A percentile compares a stretch with the other conserved stretches of the same genome.
Conservation (phyloP, 2,888 invertebrate species). For the Archips xylosteana region DNA sequence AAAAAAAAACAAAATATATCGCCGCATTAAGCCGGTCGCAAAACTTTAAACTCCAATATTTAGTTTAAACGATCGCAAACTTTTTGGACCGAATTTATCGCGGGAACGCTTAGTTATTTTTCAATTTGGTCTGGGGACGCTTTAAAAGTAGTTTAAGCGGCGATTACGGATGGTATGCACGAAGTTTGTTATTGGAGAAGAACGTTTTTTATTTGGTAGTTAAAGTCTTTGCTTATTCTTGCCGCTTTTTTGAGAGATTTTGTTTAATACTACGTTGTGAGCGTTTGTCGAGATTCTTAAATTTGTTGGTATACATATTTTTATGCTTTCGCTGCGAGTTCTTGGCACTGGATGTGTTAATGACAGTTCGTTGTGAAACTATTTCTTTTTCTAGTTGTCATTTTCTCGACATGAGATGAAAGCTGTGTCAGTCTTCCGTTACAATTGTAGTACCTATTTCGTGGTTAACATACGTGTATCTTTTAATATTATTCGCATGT, state of each 20-base stretch:
- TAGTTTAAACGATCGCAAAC: constrained; percentile 51
- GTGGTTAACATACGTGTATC: no score
- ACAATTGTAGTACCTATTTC: no score
- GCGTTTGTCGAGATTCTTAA: no score
- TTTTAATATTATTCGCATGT: no score
- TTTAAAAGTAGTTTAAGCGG: constrained; percentile 67
- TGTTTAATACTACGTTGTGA: no score
- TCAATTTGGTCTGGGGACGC: constrained; percentile 74
- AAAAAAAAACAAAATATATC: constrained; percentile 22
- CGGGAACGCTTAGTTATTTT: constrained; percentile 79
- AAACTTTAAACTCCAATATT: constrained; percentile 40
- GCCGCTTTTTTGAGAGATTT: neutral
- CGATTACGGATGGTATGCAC: constrained; percentile 63
- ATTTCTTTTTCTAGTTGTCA: no score
- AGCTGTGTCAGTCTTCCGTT: no score
- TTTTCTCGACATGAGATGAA: no score
- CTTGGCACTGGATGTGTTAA: no score
- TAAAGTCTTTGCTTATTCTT: constrained; percentile 18
- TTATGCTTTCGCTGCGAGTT: no score
- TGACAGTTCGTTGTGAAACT: no score
- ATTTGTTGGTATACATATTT: no score
- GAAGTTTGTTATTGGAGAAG: constrained; percentile 62
- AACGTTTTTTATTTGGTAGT: constrained; percentile 34
- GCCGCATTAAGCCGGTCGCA: constrained; percentile 26
- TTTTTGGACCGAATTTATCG: constrained; percentile 71